These are phyloP conservation scores for Plutella xylostella DNA, from an alignment of 2,888 invertebrate genomes.

Conservation along the genomic window DNA sequence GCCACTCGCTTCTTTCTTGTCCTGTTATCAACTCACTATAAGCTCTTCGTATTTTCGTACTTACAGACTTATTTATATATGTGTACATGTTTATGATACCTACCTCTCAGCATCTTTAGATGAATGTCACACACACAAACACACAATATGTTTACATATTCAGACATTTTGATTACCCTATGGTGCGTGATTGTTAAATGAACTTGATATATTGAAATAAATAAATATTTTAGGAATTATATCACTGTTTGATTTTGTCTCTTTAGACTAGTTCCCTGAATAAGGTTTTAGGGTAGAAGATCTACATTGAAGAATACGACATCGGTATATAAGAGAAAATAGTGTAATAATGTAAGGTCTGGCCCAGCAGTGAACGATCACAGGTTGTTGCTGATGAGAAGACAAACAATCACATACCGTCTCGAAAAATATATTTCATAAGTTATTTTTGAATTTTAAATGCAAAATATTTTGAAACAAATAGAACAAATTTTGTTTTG, in stretches of 20 bases:
- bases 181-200: conserved; percentile 48
- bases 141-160: conserved; percentile 27
- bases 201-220: conserved; percentile 43
- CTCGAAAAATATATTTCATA: no score
- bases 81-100: conserved; percentile 17
- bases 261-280: no score
- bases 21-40: neutral
- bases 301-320: no score
- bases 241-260: conserved; percentile 6
- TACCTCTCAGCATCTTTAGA: conserved; percentile 33
- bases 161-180: conserved; percentile 43
- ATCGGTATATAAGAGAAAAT: no score
- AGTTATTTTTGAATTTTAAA: no score
- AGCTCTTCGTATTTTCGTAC: conserved; percentile 1
- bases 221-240: conserved; percentile 35
- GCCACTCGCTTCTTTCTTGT: neutral
- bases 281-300: no score
- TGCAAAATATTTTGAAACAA: no score
- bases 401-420: no score
- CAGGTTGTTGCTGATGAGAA: no score
- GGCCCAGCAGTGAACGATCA: no score
- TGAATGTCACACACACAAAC: conserved; percentile 25
- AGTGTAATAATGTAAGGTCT: no score
- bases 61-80: neutral
- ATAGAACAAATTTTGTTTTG: no score